Base-by-base conservation (phyloP, 2,113 vertebrate genomes). In the Camelus bactrianus region DNA sequence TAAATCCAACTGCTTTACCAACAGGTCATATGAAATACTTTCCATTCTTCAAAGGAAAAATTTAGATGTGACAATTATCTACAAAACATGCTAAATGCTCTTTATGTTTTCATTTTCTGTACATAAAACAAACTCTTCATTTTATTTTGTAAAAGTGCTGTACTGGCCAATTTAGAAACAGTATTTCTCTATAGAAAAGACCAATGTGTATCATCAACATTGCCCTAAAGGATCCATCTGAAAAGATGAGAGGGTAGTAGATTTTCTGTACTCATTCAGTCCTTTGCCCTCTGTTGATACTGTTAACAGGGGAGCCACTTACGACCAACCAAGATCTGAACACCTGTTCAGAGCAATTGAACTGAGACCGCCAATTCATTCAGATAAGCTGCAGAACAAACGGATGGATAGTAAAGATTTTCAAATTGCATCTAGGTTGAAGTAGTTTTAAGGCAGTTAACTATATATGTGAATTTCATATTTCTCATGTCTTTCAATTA, bases 261-360 rank as follows among this genome's bases (percentile, higher is more conserved):
- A 96, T 97, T 96, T 96, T 95, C 93, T 97, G 28, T 89, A 32
- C 88, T 96, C 86, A 91, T 98, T 97, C 89, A 89, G 89, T 97
- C 94, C 96, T 97, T 93, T 91, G 87, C 96, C 96, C 97, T 98
- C 88, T 97, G 95, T 76, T 98, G 96, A 96, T 96, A 97, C 96
- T 95, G 97, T 96, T 97, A 97, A 93, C 95, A 97, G 42, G 97
- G 96, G 93, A 97, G 96, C 97, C 95, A 96, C 95, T 98, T 98
- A 94, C 32, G 0, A 89, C 95, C 96, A 97, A 96, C 96, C 94
- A 96, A 97, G 95, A 96, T 94, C 92, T 97, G 95, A 97, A 97
- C 85, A 97, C 85, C 46, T 69, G 94, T 95, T 97, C 96, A 95
- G 83, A 96, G 96, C 93, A 95, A 98, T 87, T 98, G 97, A 97